These are phyloP conservation scores for Apeltes quadracus DNA, from an alignment of 2,113 vertebrate genomes.

Conservation along the genomic window DNA sequence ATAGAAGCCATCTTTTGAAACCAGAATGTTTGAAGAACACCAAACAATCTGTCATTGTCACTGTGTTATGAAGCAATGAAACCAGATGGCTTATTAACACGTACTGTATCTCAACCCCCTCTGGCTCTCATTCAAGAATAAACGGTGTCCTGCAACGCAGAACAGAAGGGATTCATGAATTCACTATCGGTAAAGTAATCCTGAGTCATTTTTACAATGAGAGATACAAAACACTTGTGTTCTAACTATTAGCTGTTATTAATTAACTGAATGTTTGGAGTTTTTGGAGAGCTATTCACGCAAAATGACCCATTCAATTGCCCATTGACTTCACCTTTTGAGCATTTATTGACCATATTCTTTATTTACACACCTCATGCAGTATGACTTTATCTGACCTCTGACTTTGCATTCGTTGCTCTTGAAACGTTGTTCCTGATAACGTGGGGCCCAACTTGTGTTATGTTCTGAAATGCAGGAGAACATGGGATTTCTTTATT, in stretches of 20 bases:
- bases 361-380: background rate
- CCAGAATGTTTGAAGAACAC: conserved; percentile 10
- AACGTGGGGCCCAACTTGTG: background rate
- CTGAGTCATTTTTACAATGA: background rate
- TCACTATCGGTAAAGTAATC: background rate
- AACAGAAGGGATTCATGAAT: background rate
- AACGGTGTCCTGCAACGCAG: background rate
- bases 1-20: conserved; percentile 45
- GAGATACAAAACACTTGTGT: background rate
- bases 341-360: background rate
- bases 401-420: background rate
- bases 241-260: too few relatives aligned
- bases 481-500: background rate
- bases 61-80: background rate
- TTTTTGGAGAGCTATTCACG: background rate
- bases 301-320: background rate
- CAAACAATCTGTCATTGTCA: conserved; percentile 37
- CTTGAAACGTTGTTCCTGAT: background rate
- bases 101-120: background rate
- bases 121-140: background rate
- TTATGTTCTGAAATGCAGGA: background rate
- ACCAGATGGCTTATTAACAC: conserved; percentile 17
- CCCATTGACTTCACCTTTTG: background rate
- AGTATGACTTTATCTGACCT: background rate
- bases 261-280: background rate